Conservation (phyloP, 37 sponge, comb jelly and placozoan genomes). For the Bolinopsis microptera region DNA sequence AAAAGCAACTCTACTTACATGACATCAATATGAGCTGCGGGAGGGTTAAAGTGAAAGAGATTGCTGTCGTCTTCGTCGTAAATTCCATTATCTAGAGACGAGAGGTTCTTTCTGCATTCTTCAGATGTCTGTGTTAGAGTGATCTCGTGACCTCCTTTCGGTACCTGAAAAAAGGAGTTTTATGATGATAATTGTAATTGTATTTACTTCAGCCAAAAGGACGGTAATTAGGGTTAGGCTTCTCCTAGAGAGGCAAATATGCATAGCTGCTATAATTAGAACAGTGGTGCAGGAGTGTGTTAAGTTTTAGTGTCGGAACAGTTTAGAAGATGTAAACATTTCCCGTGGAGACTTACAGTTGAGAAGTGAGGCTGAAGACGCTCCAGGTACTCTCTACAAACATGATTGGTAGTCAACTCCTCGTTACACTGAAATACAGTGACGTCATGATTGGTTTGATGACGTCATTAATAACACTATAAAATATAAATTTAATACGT, state of each 20-base stretch:
- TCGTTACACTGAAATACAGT: constrained; percentile 60
- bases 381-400: constrained; percentile 60
- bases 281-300: no score
- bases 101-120: constrained; percentile 24
- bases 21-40: background rate
- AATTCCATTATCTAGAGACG: background rate
- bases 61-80: background rate
- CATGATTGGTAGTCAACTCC: constrained; percentile 37
- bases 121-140: constrained; percentile 50
- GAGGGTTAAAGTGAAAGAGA: background rate
- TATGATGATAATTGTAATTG: no score
- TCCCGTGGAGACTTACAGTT: constrained; percentile 32
- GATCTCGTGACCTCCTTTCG: constrained; percentile 53
- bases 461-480: no score
- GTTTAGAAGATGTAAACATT: no score
- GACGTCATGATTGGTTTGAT: no score
- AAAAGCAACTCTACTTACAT: constrained; percentile 26
- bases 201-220: no score
- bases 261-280: no score
- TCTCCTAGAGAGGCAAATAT: no score
- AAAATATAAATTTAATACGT: no score
- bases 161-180: constrained; percentile 34
- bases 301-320: no score
- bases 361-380: constrained; percentile 54
- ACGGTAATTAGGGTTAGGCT: no score